Percentiles rank a stretch among this genome's conserved stretches.
Conservation (phyloP, 2,888 invertebrate genomes). For the Drosophila barbarae region DNA sequence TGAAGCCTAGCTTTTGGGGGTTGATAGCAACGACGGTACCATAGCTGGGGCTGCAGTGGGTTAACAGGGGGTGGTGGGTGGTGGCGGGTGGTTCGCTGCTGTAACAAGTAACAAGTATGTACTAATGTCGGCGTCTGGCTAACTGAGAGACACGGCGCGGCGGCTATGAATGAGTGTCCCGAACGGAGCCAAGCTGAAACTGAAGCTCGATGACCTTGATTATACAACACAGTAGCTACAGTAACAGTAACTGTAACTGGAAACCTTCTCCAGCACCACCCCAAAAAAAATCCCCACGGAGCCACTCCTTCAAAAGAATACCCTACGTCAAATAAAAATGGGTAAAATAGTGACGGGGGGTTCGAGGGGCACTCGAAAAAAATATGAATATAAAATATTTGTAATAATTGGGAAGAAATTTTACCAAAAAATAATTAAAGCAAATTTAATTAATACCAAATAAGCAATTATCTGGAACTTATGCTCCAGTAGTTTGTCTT, state of each 20-base stretch:
- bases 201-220: slow-evolving; percentile 69
- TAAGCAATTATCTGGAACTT: background rate
- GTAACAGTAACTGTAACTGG: slow-evolving; percentile 7
- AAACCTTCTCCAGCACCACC: background rate
- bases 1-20: slow-evolving; percentile 54
- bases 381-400: background rate
- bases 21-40: slow-evolving; percentile 9
- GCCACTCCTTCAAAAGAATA: slow-evolving; percentile 29
- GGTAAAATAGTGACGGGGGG: slow-evolving; percentile 55
- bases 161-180: slow-evolving; percentile 53
- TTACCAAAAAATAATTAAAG: background rate
- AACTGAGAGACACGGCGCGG: slow-evolving; percentile 54
- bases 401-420: background rate
- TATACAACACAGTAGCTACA: slow-evolving; percentile 56
- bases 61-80: background rate
- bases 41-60: slow-evolving; percentile 14
- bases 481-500: background rate
- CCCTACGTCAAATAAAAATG: slow-evolving; percentile 62
- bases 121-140: slow-evolving; percentile 68
- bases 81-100: slow-evolving; percentile 11
- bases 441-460: background rate
- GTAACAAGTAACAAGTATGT: slow-evolving; percentile 52
- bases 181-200: slow-evolving; percentile 39
- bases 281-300: slow-evolving; percentile 7
- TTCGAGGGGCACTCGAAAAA: slow-evolving; percentile 14